Percentiles rank a stretch among this genome's conserved stretches.
phyloP scores from a whole-genome alignment of 2,113 vertebrate genomes.

The Urocynchramus pylzowi region DNA sequence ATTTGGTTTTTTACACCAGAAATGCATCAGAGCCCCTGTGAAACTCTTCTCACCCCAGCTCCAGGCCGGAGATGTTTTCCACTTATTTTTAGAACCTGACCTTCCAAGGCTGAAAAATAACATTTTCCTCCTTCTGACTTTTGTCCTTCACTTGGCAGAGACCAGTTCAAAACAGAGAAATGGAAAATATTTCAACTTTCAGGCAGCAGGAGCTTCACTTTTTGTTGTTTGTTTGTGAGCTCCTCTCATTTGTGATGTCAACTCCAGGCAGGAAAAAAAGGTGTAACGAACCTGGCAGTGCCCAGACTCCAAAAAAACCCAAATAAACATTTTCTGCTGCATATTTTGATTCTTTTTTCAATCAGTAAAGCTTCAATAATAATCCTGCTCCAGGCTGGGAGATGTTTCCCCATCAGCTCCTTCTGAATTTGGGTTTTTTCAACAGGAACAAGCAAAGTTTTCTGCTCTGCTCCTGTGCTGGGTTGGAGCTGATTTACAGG shows the following conservation, averaged over 20 bases:
- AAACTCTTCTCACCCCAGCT: neutral
- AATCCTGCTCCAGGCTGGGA: neutral
- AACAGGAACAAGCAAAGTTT: neutral
- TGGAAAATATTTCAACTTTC: slow-evolving; percentile 44
- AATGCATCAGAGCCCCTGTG: neutral
- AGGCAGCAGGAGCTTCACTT: neutral
- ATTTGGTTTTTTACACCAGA: neutral
- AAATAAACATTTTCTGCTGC: neutral
- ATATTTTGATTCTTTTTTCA: neutral
- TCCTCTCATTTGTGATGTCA: slow-evolving; percentile 17
- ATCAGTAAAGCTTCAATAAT: neutral
- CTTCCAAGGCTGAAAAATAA: slow-evolving; percentile 51
- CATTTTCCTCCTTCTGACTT: slow-evolving; percentile 58
- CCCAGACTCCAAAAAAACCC: neutral
- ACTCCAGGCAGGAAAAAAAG: neutral
- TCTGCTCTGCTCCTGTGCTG: neutral
- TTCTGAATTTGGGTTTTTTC: neutral
- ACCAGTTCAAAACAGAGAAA: slow-evolving; percentile 7
- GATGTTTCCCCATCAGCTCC: neutral
- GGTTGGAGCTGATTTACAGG: neutral
- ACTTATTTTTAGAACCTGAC: slow-evolving; percentile 53
- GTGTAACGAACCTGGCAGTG: neutral
- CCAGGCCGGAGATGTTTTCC: slow-evolving; percentile 38
- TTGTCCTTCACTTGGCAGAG: slow-evolving; percentile 51
- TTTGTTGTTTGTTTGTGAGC: slow-evolving; percentile 31